Evolutionary conservation across 1,140 invertebrate genomes (phyloP).

Genomic region (Drosophila nebulosa): DNA sequence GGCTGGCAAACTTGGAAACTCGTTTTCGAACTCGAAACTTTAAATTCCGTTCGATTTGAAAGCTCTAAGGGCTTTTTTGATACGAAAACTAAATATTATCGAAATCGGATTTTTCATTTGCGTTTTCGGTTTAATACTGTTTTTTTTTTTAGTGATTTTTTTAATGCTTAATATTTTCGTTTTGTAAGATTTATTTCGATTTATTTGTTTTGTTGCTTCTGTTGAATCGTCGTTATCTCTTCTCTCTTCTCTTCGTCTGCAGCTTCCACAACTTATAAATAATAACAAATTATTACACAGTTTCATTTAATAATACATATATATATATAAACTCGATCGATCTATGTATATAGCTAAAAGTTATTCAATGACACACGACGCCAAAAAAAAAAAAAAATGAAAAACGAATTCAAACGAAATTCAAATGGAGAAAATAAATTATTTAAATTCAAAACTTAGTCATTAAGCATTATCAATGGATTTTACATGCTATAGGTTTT

Average conservation of each 20-base stretch:
- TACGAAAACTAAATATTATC: too few relatives aligned
- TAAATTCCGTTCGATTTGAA: neutral
- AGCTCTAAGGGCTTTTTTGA: neutral
- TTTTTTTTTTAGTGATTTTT: slow-evolving; percentile 13
- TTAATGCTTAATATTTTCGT: slow-evolving; percentile 26
- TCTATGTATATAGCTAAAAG: neutral
- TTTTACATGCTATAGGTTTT: slow-evolving; percentile 39
- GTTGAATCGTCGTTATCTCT: slow-evolving; percentile 9
- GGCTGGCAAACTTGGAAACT: neutral
- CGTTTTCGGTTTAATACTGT: slow-evolving; percentile 47
- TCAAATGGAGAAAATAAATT: slow-evolving; percentile 32
- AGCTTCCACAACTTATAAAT: slow-evolving; percentile 65
- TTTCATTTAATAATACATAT: slow-evolving; percentile 38
- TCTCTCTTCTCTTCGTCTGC: slow-evolving; percentile 29
- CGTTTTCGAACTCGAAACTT: neutral
- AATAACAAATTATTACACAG: slow-evolving; percentile 77
- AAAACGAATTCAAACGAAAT: neutral
- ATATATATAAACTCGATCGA: slow-evolving; percentile 40
- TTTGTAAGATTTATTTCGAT: slow-evolving; percentile 63
- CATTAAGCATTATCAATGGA: slow-evolving; percentile 32
- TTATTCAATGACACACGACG: neutral
- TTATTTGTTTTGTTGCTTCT: slow-evolving; percentile 45
- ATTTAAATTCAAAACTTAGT: slow-evolving; percentile 41
- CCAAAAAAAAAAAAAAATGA: neutral
- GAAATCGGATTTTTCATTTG: too few relatives aligned